Conservation (phyloP, 2,797 vertebrate genomes). For the Sandelia bainsii region DNA sequence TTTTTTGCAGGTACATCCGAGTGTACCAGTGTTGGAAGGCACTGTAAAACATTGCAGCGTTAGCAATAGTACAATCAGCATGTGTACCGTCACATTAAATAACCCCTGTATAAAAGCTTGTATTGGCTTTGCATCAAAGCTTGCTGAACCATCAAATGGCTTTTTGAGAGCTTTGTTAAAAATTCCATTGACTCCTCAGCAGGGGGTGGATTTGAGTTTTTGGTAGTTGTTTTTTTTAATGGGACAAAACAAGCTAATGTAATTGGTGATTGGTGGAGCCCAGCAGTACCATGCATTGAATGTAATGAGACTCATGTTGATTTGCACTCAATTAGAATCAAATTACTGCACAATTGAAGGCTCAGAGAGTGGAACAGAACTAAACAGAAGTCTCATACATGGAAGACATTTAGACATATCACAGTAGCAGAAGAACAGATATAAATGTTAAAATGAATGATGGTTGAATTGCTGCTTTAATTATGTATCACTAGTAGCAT, state of each 20-base stretch:
- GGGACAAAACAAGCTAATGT: slow-evolving; percentile 71
- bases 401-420: slow-evolving; percentile 4
- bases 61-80: not conserved
- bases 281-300: slow-evolving; percentile 52
- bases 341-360: slow-evolving; percentile 51
- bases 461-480: not conserved
- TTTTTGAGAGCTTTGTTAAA: slow-evolving; percentile 73
- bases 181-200: slow-evolving; percentile 68
- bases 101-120: slow-evolving; percentile 51
- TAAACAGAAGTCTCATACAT: slow-evolving; percentile 5
- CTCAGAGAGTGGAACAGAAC: slow-evolving; percentile 15
- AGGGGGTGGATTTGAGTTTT: slow-evolving; percentile 71
- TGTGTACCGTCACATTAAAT: slow-evolving; percentile 14
- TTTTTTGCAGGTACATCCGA: slow-evolving; percentile 35
- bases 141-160: slow-evolving; percentile 76
- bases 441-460: slow-evolving; percentile 1
- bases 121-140: slow-evolving; percentile 70
- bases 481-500: not conserved
- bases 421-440: not conserved
- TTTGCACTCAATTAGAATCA: slow-evolving; percentile 64
- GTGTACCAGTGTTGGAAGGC: not conserved
- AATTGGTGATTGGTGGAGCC: slow-evolving; percentile 71
- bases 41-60: not conserved
- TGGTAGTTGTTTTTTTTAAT: slow-evolving; percentile 53
- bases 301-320: slow-evolving; percentile 65